Conservation (phyloP, 1,140 invertebrate genomes). For the Drosophila varians region DNA sequence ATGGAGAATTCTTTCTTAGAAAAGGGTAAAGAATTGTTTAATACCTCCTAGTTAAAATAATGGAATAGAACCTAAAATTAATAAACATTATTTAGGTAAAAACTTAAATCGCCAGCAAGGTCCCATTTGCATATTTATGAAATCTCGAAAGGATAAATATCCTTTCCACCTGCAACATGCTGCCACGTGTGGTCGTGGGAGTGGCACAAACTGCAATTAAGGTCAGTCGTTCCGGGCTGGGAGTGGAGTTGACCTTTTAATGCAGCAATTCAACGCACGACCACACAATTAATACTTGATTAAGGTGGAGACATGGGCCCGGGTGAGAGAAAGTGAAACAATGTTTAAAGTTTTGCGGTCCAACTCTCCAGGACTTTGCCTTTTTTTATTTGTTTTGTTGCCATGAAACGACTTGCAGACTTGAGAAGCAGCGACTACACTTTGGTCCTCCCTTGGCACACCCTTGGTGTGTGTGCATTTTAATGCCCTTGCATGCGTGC, state of each 20-base stretch:
- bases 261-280: slow-evolving; percentile 49
- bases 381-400: slow-evolving; percentile 2
- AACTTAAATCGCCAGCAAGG: not conserved
- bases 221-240: slow-evolving; percentile 11
- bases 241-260: slow-evolving; percentile 25
- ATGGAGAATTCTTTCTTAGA: not conserved
- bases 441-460: not conserved
- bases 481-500: slow-evolving; percentile 61
- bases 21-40: not conserved
- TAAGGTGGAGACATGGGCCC: slow-evolving; percentile 29
- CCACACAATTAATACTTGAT: slow-evolving; percentile 69
- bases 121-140: not conserved
- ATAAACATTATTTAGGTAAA: not conserved
- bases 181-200: not conserved
- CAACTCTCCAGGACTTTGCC: slow-evolving; percentile 17
- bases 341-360: slow-evolving; percentile 51
- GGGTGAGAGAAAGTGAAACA: slow-evolving; percentile 18
- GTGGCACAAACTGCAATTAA: not conserved
- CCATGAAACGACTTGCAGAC: slow-evolving; percentile 30
- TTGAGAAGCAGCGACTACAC: slow-evolving; percentile 32
- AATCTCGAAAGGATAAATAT: not conserved
- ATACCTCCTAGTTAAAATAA: not conserved
- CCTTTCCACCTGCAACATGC: not conserved
- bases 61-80: not conserved
- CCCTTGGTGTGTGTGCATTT: slow-evolving; percentile 46